Conservation (phyloP, 2,888 invertebrate genomes). For the Brachylomia viminalis region DNA sequence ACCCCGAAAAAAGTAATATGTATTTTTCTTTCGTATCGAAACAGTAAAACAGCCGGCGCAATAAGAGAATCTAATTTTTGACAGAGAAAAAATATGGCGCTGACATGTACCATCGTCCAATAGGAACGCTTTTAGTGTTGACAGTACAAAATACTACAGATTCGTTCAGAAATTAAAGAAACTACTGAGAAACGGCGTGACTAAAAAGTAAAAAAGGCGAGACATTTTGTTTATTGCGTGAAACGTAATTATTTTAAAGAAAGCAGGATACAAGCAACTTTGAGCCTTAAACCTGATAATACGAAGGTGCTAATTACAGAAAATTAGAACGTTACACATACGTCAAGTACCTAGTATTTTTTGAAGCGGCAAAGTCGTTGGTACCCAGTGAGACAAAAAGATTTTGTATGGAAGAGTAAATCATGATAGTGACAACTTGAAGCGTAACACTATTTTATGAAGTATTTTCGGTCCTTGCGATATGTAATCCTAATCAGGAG, state of each 20-base stretch:
- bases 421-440: conserved; percentile 10
- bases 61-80: conserved; percentile 1
- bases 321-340: background rate
- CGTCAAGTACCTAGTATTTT: background rate
- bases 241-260: conserved; percentile 10
- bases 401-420: conserved; percentile 8
- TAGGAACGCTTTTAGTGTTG: conserved; percentile 10
- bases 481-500: background rate
- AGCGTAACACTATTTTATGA: background rate
- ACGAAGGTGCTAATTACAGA: conserved; percentile 6
- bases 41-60: conserved; percentile 10
- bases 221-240: conserved; percentile 19
- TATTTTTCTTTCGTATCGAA: conserved; percentile 9
- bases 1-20: conserved; percentile 3
- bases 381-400: background rate
- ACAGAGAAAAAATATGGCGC: conserved; percentile 12
- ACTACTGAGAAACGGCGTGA: conserved; percentile 7
- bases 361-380: conserved; percentile 6
- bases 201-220: conserved; percentile 8
- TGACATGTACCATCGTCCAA: conserved; percentile 10
- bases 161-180: conserved; percentile 4
- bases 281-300: conserved; percentile 1
- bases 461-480: conserved; percentile 2
- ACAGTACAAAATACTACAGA: conserved; percentile 6
- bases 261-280: background rate